These are phyloP conservation scores for Drosophila limbata DNA, from an alignment of 2,888 invertebrate genomes.

Conservation along the genomic window DNA sequence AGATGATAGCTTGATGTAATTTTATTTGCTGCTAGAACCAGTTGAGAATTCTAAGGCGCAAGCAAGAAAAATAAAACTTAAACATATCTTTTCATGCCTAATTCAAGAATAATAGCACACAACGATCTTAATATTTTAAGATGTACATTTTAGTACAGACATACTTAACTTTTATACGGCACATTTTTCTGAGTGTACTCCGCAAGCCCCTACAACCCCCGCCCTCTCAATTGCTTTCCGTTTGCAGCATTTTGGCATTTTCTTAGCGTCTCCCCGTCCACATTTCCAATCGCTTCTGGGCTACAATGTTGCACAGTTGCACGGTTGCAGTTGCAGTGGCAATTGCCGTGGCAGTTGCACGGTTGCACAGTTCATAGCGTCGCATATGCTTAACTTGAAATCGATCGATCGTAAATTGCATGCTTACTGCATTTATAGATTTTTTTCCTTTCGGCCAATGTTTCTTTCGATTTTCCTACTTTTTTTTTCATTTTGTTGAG, in stretches of 20 bases:
- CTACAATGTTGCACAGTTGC: conserved; percentile 28
- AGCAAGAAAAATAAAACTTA: too few species aligned
- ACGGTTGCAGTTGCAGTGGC: conserved; percentile 27
- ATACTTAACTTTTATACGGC: too few species aligned
- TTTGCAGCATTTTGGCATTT: conserved; percentile 16
- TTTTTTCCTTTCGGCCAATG: conserved; percentile 28
- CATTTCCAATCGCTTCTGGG: conserved; percentile 37
- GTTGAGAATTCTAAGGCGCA: too few species aligned
- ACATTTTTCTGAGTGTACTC: too few species aligned
- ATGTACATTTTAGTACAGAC: too few species aligned
- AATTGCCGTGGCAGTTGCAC: conserved; percentile 21
- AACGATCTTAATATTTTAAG: too few species aligned
- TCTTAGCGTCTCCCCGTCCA: conserved; percentile 35
- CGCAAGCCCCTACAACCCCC: background rate
- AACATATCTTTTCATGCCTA: too few species aligned
- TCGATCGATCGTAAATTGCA: conserved; percentile 82
- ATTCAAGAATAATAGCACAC: too few species aligned
- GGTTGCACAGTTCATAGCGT: conserved; percentile 27
- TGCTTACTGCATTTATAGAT: conserved; percentile 69
- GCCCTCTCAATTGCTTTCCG: background rate
- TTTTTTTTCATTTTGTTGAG: conserved; percentile 1
- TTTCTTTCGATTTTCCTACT: background rate
- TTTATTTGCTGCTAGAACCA: too few species aligned
- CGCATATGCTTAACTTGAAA: conserved; percentile 79
- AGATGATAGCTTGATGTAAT: too few species aligned